Percentiles rank a stretch among this genome's conserved stretches.
phyloP scores from a whole-genome alignment of 2,888 invertebrate genomes.

The Pristionchus mayeri region DNA sequence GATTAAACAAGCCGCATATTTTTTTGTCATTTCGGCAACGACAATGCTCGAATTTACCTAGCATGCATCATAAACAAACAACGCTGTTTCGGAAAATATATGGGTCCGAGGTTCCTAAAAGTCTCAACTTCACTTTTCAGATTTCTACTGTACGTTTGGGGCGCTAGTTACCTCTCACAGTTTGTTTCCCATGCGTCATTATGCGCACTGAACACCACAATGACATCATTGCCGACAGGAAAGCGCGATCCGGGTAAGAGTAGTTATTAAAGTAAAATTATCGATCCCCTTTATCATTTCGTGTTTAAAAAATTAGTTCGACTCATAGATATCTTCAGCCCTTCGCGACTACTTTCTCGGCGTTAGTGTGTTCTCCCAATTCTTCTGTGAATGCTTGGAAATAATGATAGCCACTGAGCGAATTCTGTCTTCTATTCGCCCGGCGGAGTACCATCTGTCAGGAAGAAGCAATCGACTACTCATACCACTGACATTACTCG shows the following conservation, averaged over 20 bases:
- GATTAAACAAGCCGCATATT: too few relatives aligned
- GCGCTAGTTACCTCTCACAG: neutral
- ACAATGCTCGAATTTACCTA: too few relatives aligned
- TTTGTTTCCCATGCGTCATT: neutral
- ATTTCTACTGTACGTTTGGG: neutral
- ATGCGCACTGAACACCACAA: neutral
- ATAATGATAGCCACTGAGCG: conserved; percentile 8
- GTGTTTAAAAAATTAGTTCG: too few relatives aligned
- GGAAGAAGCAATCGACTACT: too few relatives aligned
- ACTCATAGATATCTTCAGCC: neutral
- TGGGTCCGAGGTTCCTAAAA: too few relatives aligned
- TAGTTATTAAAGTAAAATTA: neutral
- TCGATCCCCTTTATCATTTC: too few relatives aligned
- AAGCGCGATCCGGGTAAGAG: neutral
- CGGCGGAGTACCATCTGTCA: neutral
- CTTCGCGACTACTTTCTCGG: neutral
- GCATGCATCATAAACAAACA: too few relatives aligned
- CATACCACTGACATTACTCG: neutral
- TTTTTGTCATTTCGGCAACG: too few relatives aligned
- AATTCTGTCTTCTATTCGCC: neutral
- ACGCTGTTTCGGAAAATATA: too few relatives aligned
- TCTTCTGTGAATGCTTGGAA: neutral
- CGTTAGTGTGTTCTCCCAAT: neutral
- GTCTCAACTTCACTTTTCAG: too few relatives aligned
- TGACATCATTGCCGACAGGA: neutral